Conservation (phyloP, 2,888 invertebrate species). For the Megalurothrips usitatus region DNA sequence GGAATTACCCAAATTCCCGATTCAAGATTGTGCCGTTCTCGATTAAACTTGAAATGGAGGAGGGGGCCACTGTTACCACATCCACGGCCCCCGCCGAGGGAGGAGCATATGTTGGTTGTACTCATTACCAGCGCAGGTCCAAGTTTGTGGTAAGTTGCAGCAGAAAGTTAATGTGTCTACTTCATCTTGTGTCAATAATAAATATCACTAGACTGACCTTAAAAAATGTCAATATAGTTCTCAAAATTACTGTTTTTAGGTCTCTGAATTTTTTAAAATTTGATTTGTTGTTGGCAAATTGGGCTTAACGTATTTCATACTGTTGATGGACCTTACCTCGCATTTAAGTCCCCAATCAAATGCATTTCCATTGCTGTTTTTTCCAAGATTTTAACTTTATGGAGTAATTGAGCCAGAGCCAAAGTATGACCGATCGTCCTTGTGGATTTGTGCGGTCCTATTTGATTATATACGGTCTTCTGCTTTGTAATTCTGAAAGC, state of each 20-base stretch:
- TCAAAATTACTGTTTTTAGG: background rate
- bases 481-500: background rate
- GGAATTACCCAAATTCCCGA: background rate
- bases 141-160: slow-evolving; percentile 72
- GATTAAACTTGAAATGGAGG: background rate
- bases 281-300: background rate
- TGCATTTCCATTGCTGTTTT: background rate
- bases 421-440: background rate
- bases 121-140: slow-evolving; percentile 77
- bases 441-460: background rate
- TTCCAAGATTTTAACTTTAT: background rate
- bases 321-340: background rate
- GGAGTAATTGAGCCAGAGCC: background rate
- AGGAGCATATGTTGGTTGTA: slow-evolving; percentile 57
- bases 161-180: background rate
- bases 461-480: background rate
- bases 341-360: background rate
- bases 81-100: slow-evolving; percentile 2
- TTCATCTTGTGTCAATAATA: background rate
- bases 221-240: background rate
- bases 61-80: background rate
- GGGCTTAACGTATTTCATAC: background rate
- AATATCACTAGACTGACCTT: background rate
- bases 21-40: background rate
- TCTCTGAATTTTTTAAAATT: background rate